Percentiles rank a stretch among this genome's conserved stretches.
phyloP scores from a whole-genome alignment of 2,888 invertebrate genomes.

The Amphipoea oculea region DNA sequence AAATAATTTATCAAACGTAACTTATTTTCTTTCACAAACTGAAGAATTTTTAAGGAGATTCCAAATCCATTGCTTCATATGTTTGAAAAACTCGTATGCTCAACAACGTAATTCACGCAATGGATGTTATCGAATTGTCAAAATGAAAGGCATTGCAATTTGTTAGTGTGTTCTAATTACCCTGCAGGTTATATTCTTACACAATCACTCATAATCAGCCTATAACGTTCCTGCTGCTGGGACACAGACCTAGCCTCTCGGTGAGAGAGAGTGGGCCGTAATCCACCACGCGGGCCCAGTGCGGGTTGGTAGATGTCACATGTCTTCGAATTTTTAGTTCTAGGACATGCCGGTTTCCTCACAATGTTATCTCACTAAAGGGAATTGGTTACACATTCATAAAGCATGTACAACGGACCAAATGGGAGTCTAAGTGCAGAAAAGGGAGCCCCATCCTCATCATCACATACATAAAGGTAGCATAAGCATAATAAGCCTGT shows the following conservation, averaged over 20 bases:
- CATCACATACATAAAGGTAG: neutral
- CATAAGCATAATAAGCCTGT: neutral
- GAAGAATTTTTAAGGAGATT: neutral
- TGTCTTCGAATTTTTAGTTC: too few relatives aligned
- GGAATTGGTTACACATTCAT: neutral
- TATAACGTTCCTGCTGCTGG: too few relatives aligned
- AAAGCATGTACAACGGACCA: too few relatives aligned
- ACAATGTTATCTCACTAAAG: neutral
- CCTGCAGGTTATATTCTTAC: neutral
- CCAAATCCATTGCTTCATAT: neutral
- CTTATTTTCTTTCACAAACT: neutral
- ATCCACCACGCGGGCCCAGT: too few relatives aligned
- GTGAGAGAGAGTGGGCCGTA: too few relatives aligned
- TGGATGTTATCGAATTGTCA: neutral
- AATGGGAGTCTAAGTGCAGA: too few relatives aligned
- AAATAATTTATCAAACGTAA: neutral
- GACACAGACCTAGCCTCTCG: too few relatives aligned
- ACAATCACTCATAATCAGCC: neutral
- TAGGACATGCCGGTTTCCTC: too few relatives aligned
- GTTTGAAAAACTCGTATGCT: neutral
- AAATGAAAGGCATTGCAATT: neutral
- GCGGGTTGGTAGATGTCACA: too few relatives aligned
- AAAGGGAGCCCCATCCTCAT: too few relatives aligned
- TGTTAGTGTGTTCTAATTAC: too few relatives aligned
- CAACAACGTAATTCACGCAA: neutral